These are phyloP conservation scores for Sebastes nivosus DNA, from an alignment of 2,797 vertebrate species.

Conservation along the genomic window DNA sequence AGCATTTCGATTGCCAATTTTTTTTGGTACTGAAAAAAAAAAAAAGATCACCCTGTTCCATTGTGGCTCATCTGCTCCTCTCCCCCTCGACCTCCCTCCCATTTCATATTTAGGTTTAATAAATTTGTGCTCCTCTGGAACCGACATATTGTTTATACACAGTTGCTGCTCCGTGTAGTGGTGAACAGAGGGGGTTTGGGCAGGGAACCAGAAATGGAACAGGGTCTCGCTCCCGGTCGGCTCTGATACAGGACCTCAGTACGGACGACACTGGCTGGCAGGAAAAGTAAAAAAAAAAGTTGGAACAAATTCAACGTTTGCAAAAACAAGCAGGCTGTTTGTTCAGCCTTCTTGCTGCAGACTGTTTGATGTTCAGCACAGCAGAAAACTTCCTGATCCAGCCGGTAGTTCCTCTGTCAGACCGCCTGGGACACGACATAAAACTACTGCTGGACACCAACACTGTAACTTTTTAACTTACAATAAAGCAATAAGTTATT, in stretches of 20 bases:
- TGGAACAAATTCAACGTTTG: conserved; percentile 59
- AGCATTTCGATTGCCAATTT: conserved; percentile 73
- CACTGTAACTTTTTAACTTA: conserved; percentile 88
- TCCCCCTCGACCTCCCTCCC: conserved; percentile 43
- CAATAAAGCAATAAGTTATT: conserved; percentile 87
- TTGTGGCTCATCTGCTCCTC: conserved; percentile 62
- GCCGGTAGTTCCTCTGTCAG: conserved; percentile 70
- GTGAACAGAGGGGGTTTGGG: conserved; percentile 60
- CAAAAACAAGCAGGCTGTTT: conserved; percentile 63
- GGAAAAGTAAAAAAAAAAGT: conserved; percentile 53
- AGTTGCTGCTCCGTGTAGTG: conserved; percentile 71
- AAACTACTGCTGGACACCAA: conserved; percentile 86
- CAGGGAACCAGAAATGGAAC: conserved; percentile 73
- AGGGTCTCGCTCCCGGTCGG: conserved; percentile 72
- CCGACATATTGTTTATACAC: conserved; percentile 58
- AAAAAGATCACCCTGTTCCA: conserved; percentile 66
- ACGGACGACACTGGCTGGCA: conserved; percentile 64
- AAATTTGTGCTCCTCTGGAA: conserved; percentile 60
- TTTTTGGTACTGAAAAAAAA: conserved; percentile 77
- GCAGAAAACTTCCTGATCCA: conserved; percentile 62
- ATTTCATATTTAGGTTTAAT: conserved; percentile 52
- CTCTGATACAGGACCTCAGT: conserved; percentile 61
- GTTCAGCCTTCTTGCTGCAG: conserved; percentile 62
- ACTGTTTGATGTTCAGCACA: conserved; percentile 67
- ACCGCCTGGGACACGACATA: conserved; percentile 69